Evolutionary conservation across 2,888 invertebrate species (phyloP).

Genomic region (Netelia fuscicornis): DNA sequence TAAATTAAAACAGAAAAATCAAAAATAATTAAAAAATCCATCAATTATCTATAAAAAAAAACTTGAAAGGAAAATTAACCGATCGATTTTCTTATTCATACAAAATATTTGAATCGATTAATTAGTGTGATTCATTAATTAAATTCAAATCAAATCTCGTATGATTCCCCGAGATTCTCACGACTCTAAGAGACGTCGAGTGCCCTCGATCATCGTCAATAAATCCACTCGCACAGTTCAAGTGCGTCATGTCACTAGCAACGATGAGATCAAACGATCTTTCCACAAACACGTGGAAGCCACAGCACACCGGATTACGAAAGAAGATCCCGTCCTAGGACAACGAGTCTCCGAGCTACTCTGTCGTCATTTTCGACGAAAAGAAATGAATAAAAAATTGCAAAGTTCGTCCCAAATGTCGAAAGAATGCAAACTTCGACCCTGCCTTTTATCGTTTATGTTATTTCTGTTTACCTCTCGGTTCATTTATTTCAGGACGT

Average conservation of each 20-base stretch:
- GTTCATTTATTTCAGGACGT: conserved; percentile 15
- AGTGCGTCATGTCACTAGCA: not conserved
- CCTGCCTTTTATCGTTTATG: not conserved
- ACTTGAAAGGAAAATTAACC: no score
- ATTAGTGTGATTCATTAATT: no score
- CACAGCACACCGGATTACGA: not conserved
- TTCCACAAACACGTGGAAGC: not conserved
- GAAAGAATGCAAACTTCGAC: conserved; percentile 2
- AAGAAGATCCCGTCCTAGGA: conserved; percentile 32
- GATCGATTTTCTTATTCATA: no score
- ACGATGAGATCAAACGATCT: not conserved
- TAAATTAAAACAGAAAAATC: not conserved
- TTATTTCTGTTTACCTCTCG: not conserved
- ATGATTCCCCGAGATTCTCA: no score
- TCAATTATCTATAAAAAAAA: no score
- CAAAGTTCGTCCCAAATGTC: not conserved
- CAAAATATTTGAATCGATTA: no score
- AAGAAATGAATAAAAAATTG: conserved; percentile 6
- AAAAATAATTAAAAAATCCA: no score
- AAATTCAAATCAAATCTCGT: not conserved
- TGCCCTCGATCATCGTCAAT: not conserved
- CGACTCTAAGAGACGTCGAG: not conserved
- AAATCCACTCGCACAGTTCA: not conserved
- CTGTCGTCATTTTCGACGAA: not conserved
- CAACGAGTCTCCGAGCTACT: not conserved